Evolutionary conservation across 2,797 vertebrate genomes (phyloP).

Genomic region (Trachops cirrhosus): DNA sequence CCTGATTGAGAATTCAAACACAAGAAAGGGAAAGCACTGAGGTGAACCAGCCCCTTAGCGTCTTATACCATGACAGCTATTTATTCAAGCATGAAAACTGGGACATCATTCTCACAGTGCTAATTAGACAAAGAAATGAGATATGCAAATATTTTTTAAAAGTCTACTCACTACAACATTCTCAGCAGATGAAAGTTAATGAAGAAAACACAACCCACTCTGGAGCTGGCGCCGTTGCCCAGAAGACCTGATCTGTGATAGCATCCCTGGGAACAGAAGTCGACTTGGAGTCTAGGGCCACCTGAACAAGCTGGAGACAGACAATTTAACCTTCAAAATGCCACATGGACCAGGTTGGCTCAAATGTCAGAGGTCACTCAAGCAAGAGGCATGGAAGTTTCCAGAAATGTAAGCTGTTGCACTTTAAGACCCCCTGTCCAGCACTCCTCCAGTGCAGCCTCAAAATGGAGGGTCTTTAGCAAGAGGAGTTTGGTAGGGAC

Average conservation of each 20-base stretch:
- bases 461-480: neutral
- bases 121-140: constrained; percentile 72
- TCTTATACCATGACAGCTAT: neutral
- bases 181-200: constrained; percentile 38
- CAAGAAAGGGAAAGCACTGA: rapidly evolving
- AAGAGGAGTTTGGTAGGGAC: neutral
- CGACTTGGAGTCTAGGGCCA: neutral
- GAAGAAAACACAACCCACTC: neutral
- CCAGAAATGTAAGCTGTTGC: neutral
- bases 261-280: neutral
- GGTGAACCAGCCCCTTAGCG: neutral
- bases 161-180: neutral
- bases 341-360: neutral
- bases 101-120: constrained; percentile 38
- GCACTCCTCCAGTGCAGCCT: neutral
- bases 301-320: neutral
- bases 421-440: neutral
- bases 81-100: constrained; percentile 67
- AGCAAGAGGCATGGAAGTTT: neutral
- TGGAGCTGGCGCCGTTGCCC: neutral
- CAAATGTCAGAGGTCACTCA: neutral
- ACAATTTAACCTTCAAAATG: neutral
- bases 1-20: neutral
- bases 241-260: neutral
- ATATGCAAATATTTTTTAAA: constrained; percentile 65